phyloP scores from a whole-genome alignment of 2,797 vertebrate genomes.

The Margarornis squamiger region DNA sequence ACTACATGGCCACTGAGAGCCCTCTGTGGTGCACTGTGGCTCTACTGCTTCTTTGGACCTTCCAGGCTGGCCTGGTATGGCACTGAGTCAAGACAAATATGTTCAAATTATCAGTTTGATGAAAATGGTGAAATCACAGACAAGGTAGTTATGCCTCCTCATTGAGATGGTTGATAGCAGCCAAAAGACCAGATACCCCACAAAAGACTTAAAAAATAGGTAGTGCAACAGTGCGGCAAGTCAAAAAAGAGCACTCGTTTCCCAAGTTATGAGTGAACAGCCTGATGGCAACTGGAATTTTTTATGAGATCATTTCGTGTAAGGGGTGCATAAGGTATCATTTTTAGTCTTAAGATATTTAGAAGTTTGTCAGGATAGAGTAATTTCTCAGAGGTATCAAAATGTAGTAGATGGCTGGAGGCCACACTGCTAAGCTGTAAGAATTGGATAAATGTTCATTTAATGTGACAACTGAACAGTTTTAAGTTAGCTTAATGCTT shows the following conservation, averaged over 20 bases:
- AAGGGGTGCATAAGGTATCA: background rate
- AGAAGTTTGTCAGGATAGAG: background rate
- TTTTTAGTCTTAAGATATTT: background rate
- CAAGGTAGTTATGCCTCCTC: background rate
- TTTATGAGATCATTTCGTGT: background rate
- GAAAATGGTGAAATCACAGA: background rate
- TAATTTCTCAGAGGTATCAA: background rate
- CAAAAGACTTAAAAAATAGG: background rate
- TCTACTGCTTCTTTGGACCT: background rate
- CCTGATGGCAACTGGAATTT: background rate
- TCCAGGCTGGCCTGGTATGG: background rate
- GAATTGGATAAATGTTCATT: constrained; percentile 18
- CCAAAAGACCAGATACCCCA: background rate
- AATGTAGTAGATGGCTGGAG: background rate
- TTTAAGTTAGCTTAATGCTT: constrained; percentile 13
- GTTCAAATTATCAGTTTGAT: background rate
- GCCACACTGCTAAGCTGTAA: background rate
- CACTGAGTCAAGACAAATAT: background rate
- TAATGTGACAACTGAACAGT: constrained; percentile 4
- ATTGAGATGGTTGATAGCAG: background rate
- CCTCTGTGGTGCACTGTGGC: background rate
- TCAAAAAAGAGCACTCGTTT: background rate
- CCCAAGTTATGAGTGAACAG: background rate
- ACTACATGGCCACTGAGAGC: background rate
- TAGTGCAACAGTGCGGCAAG: background rate